These are phyloP conservation scores for Xestia sexstrigata DNA, from an alignment of 2,888 invertebrate genomes.

Conservation along the genomic window DNA sequence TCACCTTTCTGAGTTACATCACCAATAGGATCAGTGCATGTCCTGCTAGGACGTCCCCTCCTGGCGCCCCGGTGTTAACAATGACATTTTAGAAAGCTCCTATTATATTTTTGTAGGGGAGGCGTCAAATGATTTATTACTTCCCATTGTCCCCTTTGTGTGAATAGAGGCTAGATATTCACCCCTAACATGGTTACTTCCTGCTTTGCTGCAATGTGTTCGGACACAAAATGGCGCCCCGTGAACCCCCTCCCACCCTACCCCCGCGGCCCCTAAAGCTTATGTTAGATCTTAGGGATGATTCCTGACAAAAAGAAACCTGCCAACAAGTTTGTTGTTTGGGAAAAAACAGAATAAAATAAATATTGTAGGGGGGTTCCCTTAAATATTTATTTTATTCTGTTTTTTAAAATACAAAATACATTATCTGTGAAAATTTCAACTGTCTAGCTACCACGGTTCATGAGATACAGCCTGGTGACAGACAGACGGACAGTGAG, in stretches of 20 bases:
- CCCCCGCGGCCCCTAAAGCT: not conserved
- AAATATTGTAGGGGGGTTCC: too few species aligned
- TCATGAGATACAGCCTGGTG: too few species aligned
- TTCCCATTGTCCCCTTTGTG: not conserved
- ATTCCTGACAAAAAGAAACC: too few species aligned
- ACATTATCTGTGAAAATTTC: too few species aligned
- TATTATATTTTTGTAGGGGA: not conserved
- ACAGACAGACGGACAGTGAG: too few species aligned
- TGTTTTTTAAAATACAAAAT: too few species aligned
- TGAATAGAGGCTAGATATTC: not conserved
- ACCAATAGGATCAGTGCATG: not conserved
- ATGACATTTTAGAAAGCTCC: not conserved
- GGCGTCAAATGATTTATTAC: conserved; percentile 14
- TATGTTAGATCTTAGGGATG: not conserved
- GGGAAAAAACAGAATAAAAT: too few species aligned
- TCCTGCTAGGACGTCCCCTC: not conserved
- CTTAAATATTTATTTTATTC: too few species aligned
- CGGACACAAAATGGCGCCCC: conserved; percentile 11
- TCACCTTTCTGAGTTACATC: not conserved
- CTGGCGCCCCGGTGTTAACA: not conserved
- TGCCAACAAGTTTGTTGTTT: too few species aligned
- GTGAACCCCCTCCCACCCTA: too few species aligned
- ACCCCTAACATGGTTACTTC: conserved; percentile 3
- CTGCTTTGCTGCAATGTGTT: not conserved
- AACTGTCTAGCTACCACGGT: too few species aligned